Conservation (phyloP, 2,797 vertebrate species). For the Denticeps clupeoides region DNA sequence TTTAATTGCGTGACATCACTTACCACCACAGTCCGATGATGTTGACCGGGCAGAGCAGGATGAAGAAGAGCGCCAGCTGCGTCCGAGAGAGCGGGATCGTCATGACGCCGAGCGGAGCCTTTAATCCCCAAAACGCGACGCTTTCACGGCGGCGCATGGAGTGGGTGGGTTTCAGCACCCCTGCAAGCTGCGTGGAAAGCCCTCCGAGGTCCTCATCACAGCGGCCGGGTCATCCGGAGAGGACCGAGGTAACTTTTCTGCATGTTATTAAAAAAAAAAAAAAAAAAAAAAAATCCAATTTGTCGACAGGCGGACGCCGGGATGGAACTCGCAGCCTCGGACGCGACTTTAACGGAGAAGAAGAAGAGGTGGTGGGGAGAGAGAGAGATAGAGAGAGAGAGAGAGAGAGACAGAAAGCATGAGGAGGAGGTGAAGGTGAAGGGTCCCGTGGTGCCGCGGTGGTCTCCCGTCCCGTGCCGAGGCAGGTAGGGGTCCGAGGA, state of each 20-base stretch:
- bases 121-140: no score
- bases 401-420: no score
- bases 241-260: conserved; percentile 5
- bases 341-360: no score
- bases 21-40: conserved; percentile 93
- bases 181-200: conserved; percentile 11
- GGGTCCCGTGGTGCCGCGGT: conserved; percentile 3
- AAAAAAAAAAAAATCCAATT: no score
- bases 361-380: no score
- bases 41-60: conserved; percentile 81
- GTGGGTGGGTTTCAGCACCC: conserved; percentile 11
- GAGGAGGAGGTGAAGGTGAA: conserved; percentile 6
- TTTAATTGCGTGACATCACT: conserved; percentile 39
- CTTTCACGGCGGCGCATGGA: background rate
- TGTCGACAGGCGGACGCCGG: no score
- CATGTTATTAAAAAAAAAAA: conserved; percentile 5
- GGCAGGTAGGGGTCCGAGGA: background rate
- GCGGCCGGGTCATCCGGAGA: conserved; percentile 17
- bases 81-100: conserved; percentile 72
- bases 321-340: no score
- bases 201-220: conserved; percentile 16
- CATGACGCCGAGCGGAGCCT: no score
- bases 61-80: conserved; percentile 80
- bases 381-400: background rate
- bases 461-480: conserved; percentile 6